A percentile compares a stretch with the other conserved stretches of the same genome.
Evolutionary conservation across 2,797 vertebrate genomes (phyloP).

Genomic region (Natrix natrix): DNA sequence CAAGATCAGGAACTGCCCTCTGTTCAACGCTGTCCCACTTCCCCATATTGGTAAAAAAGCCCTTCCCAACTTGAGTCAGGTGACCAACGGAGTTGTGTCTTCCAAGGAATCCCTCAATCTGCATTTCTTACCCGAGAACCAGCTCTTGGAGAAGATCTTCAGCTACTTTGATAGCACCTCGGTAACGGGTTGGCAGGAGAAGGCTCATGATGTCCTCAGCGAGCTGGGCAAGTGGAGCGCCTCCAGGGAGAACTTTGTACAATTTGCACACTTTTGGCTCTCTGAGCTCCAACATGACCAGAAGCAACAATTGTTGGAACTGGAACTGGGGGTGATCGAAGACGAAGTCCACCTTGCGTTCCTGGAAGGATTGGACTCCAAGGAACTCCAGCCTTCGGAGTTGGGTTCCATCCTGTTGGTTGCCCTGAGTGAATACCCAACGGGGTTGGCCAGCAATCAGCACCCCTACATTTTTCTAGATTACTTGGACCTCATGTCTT

Average conservation of each 20-base stretch:
- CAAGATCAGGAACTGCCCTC: conserved; percentile 44
- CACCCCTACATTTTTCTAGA: conserved; percentile 17
- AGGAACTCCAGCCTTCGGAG: conserved; percentile 5
- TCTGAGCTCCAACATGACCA: conserved; percentile 25
- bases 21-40: conserved; percentile 29
- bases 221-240: conserved; percentile 13
- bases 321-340: conserved; percentile 39
- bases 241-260: conserved; percentile 32
- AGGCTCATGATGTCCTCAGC: conserved; percentile 16
- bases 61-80: conserved; percentile 31
- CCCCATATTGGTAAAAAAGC: conserved; percentile 29
- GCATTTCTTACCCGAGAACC: conserved; percentile 28
- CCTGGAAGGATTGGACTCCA: neutral
- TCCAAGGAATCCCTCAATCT: conserved; percentile 45
- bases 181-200: conserved; percentile 36
- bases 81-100: conserved; percentile 2
- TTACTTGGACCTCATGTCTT: conserved; percentile 42
- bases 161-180: neutral
- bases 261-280: conserved; percentile 58
- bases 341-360: conserved; percentile 30
- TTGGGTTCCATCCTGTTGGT: neutral
- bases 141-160: conserved; percentile 6
- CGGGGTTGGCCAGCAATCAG: conserved; percentile 32
- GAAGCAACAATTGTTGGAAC: conserved; percentile 38
- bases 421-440: neutral